Evolutionary conservation across 1,140 invertebrate genomes (phyloP), one percentile per base, ranked within the genome.

Genomic region (Monomorium pharaonis): DNA sequence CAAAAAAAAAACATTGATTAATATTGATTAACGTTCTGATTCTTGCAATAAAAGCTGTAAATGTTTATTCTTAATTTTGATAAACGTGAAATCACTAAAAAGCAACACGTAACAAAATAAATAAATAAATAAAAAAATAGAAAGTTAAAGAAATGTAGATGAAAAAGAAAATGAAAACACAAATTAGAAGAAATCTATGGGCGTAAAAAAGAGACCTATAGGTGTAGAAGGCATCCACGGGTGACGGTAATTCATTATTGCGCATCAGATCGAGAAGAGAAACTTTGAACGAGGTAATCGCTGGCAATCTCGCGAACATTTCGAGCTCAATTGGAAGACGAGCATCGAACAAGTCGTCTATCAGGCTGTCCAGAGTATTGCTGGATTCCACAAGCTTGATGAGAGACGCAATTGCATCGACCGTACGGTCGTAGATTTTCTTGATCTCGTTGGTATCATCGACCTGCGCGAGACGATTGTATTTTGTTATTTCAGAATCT

Each of bases 191-290:
- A 51, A n/a, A 2, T 51, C 18, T 51, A 49, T 49, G 14, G 14
- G 10, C 12, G 49, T 51, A 27, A 6, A 58, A 44, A 51, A 74
- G 16, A 33, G 94, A 94, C 92, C 96, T 95, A 94, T 96, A 96
- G 0, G 96, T 92, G 49, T 94, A 93, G 87, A 96, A 94, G n/a
- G 96, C 0, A 0, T 95, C 95, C 14, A 90, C 37, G 1, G 95
- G 89, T 16, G 95, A 92, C 0, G 96, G 96, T 37, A 96, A 92
- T 85, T 97, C 96, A 54, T 96, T 95, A 44, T 95, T 95, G 0
- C 95, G 51, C 4, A 97, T 9, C 70, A 96, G 95, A 90, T 96
- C 96, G 3, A 97, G n/a, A 0, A 96, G 27, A 30, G 97, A 97
- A 47, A 96, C 93, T 63, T 94, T 95, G 14, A 96, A 85, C 10